Evolutionary conservation across 2,113 vertebrate genomes (phyloP).

Genomic region (Lycocorax pyrrhopterus): DNA sequence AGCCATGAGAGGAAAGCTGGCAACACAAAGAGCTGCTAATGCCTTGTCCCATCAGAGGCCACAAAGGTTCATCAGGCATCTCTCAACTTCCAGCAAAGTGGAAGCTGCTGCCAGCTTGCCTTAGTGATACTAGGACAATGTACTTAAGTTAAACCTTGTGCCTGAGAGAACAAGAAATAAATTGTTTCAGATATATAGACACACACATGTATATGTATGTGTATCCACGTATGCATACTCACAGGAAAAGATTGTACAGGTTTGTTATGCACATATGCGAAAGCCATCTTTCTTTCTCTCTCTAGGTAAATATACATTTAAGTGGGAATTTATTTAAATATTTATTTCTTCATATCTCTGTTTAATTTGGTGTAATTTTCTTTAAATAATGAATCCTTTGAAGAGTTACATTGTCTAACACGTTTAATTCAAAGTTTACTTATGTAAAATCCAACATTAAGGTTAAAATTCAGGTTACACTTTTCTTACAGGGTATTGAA

Average conservation of each 20-base stretch:
- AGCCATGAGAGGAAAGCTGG: background rate
- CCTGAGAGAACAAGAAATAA: background rate
- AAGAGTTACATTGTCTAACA: background rate
- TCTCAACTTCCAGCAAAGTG: background rate
- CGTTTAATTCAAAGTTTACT: background rate
- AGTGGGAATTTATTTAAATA: background rate
- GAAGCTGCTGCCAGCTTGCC: background rate
- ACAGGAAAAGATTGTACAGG: background rate
- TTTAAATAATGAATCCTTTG: background rate
- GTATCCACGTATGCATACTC: too few species aligned
- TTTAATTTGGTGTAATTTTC: background rate
- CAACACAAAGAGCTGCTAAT: background rate
- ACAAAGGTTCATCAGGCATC: background rate
- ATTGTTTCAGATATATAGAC: background rate
- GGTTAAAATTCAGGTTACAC: background rate
- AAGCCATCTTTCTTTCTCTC: background rate
- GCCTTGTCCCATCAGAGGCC: rapidly evolving
- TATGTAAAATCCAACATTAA: background rate
- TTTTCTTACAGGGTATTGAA: background rate
- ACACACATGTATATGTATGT: background rate
- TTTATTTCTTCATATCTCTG: background rate
- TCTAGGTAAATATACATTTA: background rate
- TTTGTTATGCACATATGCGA: background rate
- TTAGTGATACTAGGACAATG: background rate
- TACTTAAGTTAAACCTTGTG: background rate